phyloP scores from a whole-genome alignment of 2,113 vertebrate species.

The Girardinichthys multiradiatus region DNA sequence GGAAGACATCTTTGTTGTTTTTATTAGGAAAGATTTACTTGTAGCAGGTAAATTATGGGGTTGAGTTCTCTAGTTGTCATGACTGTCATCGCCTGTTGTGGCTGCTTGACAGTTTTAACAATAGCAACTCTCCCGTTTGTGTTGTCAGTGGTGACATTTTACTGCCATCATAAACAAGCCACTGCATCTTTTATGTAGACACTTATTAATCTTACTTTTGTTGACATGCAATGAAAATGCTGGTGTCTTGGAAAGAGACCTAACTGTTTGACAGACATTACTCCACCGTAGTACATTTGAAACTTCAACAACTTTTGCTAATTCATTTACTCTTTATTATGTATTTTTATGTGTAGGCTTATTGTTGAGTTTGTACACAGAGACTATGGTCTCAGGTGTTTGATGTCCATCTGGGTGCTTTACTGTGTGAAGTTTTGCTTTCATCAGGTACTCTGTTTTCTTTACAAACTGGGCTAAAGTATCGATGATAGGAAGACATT shows the following conservation, averaged over 20 bases:
- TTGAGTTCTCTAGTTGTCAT: slow-evolving; percentile 38
- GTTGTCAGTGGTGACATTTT: slow-evolving; percentile 25
- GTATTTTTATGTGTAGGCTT: background rate
- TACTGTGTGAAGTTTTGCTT: background rate
- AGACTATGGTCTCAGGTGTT: too few relatives aligned
- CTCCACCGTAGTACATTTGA: background rate
- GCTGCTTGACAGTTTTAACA: slow-evolving; percentile 28
- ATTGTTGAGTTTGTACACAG: too few relatives aligned
- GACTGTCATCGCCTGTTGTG: slow-evolving; percentile 34
- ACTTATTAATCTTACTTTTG: slow-evolving; percentile 14
- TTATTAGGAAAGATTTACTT: slow-evolving; percentile 63
- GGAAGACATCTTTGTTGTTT: slow-evolving; percentile 53
- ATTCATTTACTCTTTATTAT: background rate
- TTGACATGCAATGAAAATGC: slow-evolving; percentile 24
- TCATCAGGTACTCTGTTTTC: background rate
- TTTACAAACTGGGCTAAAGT: too few relatives aligned
- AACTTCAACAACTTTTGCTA: background rate
- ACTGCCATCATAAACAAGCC: slow-evolving; percentile 25
- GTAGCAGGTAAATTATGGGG: slow-evolving; percentile 63
- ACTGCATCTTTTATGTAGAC: slow-evolving; percentile 35
- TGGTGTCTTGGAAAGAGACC: slow-evolving; percentile 19
- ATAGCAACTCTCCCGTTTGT: slow-evolving; percentile 29
- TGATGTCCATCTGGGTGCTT: too few relatives aligned
- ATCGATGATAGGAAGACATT: background rate
- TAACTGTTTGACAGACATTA: slow-evolving; percentile 7